Percentiles rank a stretch among this genome's conserved stretches.
Evolutionary conservation across 2,113 vertebrate genomes (phyloP).

Genomic region (Grus americana): DNA sequence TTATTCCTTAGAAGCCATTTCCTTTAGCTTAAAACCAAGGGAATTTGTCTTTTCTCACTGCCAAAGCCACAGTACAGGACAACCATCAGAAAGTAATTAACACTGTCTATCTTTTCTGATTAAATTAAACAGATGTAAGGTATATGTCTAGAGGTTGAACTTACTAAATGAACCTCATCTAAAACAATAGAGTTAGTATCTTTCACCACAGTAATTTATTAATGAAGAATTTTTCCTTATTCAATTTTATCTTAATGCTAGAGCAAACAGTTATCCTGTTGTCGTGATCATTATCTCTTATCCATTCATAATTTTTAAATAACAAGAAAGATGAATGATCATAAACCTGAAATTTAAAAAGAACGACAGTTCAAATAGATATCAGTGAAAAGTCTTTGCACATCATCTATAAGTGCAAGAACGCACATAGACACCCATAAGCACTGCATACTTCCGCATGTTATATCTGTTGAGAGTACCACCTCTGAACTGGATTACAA

Average conservation of each 20-base stretch:
- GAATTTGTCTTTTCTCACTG: slow-evolving; percentile 59
- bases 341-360: neutral
- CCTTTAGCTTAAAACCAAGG: slow-evolving; percentile 48
- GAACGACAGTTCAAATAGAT: neutral
- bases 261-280: slow-evolving; percentile 10
- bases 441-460: neutral
- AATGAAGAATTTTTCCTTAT: slow-evolving; percentile 24
- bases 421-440: neutral
- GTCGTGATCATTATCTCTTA: neutral
- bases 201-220: slow-evolving; percentile 35
- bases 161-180: neutral
- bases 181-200: slow-evolving; percentile 7
- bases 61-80: slow-evolving; percentile 62
- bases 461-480: neutral
- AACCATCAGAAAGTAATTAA: slow-evolving; percentile 68
- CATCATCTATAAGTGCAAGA: neutral
- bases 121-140: slow-evolving; percentile 53
- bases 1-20: slow-evolving; percentile 16
- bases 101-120: slow-evolving; percentile 44
- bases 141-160: slow-evolving; percentile 14
- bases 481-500: neutral
- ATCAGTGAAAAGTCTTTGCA: neutral
- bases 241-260: slow-evolving; percentile 40
- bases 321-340: neutral
- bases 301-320: neutral